These are phyloP conservation scores for Rafetus swinhoei DNA, from an alignment of 2,113 vertebrate genomes.

Conservation along the genomic window DNA sequence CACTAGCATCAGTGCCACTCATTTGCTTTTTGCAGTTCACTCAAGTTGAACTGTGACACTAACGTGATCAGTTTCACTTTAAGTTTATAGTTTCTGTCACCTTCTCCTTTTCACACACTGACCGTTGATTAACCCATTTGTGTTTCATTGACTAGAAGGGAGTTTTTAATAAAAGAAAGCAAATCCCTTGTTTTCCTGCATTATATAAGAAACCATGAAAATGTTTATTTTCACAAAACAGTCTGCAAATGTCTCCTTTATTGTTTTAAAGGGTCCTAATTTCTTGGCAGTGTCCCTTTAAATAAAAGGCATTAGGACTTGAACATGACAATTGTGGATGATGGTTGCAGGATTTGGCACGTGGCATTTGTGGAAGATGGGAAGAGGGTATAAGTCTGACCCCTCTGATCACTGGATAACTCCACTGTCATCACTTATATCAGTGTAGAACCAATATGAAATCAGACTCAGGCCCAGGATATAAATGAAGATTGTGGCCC, in stretches of 20 bases:
- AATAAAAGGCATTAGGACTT: neutral
- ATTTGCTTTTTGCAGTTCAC: neutral
- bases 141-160: neutral
- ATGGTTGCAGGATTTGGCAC: accelerated
- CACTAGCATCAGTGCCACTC: neutral
- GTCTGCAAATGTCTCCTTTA: neutral
- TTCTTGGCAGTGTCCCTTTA: neutral
- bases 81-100: neutral
- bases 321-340: neutral
- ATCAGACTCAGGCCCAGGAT: neutral
- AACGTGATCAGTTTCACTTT: neutral
- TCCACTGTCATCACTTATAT: neutral
- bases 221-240: neutral
- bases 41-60: neutral
- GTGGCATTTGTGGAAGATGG: neutral
- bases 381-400: neutral
- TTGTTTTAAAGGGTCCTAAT: neutral
- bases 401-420: neutral
- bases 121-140: neutral
- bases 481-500: neutral
- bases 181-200: neutral
- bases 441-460: conserved; percentile 28
- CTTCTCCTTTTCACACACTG: neutral
- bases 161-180: neutral
- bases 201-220: neutral